Base-by-base conservation (phyloP, 2,797 vertebrate genomes). In the Gymnothorax reevesii region DNA sequence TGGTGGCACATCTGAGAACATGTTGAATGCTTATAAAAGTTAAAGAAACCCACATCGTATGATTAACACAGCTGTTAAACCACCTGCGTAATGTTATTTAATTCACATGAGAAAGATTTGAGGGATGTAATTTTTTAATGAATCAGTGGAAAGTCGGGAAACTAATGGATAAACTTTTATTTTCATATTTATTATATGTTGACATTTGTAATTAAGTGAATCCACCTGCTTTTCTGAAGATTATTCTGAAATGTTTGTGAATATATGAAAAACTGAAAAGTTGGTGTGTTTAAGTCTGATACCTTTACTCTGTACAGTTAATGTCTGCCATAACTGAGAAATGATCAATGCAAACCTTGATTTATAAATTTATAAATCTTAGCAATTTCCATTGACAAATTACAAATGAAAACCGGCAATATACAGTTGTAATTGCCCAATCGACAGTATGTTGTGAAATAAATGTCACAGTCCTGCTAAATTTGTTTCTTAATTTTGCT, bases 221-320 rank as follows among this genome's bases (percentile, higher is more conserved):
- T 3, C 79, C 82, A 85, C 89, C 89, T 88, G 86, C 87, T 88
- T 91, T 91, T 90, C 83, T 25, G 33, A 90, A 94, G 89, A 83
- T 88, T 94, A 91, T 95, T 89, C 91, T 93, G 90, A 92, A 92
- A 93, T 88, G 90, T 95, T 93, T 92, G 93, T 95, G 93, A 93
- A 93, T 85, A 94, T 94, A 91, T 89, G 17, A 80, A 94, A 87
- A 95, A 94, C 90, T 85, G 64, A 69, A 69, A 66, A 4, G 12
- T 42, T 42, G 1, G n/a, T 69, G 80, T 86, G 88, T 83, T 84
- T 84, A 71, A 87, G 64, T 80, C 87, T 85, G 42, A 93, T 90
- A 90, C 88, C 92, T 93, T 93, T 69, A 88, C 92, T 93, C 91
- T 91, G 90, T 88, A 84, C 86, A 91, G 90, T 88, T 91, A 88